phyloP scores from a whole-genome alignment of 2,888 invertebrate genomes.

The Thereva unica region DNA sequence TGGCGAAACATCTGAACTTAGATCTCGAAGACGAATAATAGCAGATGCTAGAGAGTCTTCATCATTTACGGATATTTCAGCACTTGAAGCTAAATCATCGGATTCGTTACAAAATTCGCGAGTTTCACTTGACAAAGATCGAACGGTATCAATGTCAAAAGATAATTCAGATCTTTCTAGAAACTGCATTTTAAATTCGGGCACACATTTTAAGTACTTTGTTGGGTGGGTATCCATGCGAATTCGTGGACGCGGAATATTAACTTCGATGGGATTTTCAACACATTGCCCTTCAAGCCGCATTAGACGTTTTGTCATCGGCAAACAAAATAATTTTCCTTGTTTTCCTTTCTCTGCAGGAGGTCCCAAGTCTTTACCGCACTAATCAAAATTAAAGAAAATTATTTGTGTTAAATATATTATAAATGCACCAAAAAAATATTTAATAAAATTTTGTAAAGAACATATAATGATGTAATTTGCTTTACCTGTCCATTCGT shows the following conservation, averaged over 20 bases:
- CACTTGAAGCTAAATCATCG: slow-evolving; percentile 48
- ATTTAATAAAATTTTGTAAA: neutral
- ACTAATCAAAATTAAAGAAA: slow-evolving; percentile 44
- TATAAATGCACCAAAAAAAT: neutral
- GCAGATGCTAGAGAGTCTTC: slow-evolving; percentile 49
- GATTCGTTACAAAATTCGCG: slow-evolving; percentile 47
- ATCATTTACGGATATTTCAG: slow-evolving; percentile 55
- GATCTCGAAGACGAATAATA: slow-evolving; percentile 44
- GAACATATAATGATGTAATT: neutral
- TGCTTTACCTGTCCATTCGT: slow-evolving; percentile 54
- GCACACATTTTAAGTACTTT: slow-evolving; percentile 57
- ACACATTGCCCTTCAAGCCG: slow-evolving; percentile 58
- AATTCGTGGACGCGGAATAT: slow-evolving; percentile 55
- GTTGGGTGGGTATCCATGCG: slow-evolving; percentile 53
- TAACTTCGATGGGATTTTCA: slow-evolving; percentile 55
- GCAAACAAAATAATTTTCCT: slow-evolving; percentile 54
- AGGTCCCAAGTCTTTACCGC: slow-evolving; percentile 55
- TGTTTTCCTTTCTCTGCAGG: slow-evolving; percentile 54
- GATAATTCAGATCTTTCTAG: slow-evolving; percentile 52
- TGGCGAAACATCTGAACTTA: slow-evolving; percentile 42
- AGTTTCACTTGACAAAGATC: slow-evolving; percentile 47
- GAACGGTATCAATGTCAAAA: slow-evolving; percentile 45
- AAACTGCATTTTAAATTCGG: slow-evolving; percentile 53
- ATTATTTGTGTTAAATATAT: neutral
- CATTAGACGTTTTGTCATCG: slow-evolving; percentile 56